phyloP scores from a whole-genome alignment of 2,113 vertebrate species.

The Sphyrna mokarran region DNA sequence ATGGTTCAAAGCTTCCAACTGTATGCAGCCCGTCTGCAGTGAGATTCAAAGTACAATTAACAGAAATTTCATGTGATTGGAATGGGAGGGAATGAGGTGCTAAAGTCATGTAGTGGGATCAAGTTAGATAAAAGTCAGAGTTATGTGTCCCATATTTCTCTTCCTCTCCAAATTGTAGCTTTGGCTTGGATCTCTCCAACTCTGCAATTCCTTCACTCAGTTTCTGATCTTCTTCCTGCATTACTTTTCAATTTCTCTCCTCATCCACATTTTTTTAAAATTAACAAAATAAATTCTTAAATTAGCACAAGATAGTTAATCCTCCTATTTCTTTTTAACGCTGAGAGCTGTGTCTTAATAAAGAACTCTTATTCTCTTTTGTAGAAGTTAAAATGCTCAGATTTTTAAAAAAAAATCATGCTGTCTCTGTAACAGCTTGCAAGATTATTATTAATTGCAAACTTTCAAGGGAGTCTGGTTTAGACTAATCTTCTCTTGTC shows the following conservation, averaged over 20 bases:
- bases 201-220: background rate
- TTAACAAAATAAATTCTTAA: background rate
- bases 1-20: background rate
- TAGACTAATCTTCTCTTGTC: no score
- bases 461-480: no score
- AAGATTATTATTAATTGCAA: no score
- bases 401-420: no score
- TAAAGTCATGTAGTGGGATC: background rate
- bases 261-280: background rate
- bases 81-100: background rate
- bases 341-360: background rate
- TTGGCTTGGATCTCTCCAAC: background rate
- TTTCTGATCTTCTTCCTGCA: background rate
- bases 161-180: background rate
- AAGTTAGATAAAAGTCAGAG: background rate
- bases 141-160: background rate
- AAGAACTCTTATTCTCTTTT: background rate
- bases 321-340: background rate
- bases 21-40: background rate
- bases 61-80: background rate
- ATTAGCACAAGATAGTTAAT: background rate
- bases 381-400: no score
- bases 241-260: background rate
- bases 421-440: no score
- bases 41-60: background rate